These are phyloP conservation scores for Poecilia picta DNA, from an alignment of 2,797 vertebrate genomes.

Conservation along the genomic window DNA sequence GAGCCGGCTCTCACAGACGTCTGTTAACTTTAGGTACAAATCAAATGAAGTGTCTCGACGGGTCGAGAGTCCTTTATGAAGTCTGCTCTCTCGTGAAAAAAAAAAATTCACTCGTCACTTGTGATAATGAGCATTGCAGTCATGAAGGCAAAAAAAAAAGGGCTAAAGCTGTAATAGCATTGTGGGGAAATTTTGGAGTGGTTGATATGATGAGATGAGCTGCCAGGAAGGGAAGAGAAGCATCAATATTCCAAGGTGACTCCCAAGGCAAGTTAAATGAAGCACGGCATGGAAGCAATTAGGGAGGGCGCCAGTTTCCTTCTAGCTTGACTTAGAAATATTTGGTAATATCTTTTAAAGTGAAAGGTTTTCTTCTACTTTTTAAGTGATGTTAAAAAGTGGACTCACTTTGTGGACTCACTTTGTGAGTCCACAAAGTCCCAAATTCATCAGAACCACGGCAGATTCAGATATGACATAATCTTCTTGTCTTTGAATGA, in stretches of 20 bases:
- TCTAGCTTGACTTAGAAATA: not conserved
- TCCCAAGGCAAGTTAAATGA: conserved; percentile 22
- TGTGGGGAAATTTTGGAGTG: conserved; percentile 20
- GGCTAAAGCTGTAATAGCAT: conserved; percentile 20
- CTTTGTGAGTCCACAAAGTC: not conserved
- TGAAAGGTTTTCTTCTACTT: not conserved
- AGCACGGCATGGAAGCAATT: conserved; percentile 2
- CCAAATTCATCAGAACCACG: not conserved
- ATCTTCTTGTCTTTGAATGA: not conserved
- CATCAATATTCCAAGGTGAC: conserved; percentile 48
- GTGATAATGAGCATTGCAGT: conserved; percentile 20
- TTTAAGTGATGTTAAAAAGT: not conserved
- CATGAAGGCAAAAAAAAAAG: conserved; percentile 12
- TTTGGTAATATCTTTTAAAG: not conserved
- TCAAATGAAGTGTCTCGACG: conserved; percentile 19
- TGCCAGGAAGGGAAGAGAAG: conserved; percentile 30
- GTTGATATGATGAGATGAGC: conserved; percentile 25
- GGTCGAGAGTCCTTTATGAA: not conserved
- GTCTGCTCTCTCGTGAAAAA: not conserved
- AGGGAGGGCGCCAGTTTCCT: not conserved
- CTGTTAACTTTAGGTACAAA: not conserved
- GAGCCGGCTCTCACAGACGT: conserved; percentile 7
- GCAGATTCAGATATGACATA: not conserved
- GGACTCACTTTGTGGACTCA: too few relatives aligned
- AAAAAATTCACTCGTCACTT: not conserved